Conservation (phyloP, 2,888 invertebrate genomes). For the Conus canariensis region DNA sequence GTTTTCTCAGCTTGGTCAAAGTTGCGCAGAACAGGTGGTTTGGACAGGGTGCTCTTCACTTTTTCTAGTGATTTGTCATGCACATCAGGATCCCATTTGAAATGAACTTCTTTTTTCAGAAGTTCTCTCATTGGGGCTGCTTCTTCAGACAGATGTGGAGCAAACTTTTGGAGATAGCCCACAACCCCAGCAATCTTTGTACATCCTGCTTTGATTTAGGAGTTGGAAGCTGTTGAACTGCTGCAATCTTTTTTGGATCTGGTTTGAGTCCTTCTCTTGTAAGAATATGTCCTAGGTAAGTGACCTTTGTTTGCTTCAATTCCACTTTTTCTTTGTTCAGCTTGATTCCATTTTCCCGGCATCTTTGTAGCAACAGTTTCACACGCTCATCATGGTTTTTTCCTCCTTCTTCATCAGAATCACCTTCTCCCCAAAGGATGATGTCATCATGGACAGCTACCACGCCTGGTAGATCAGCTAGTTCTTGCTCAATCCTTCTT, state of each 20-base stretch:
- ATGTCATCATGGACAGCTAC: too few relatives aligned
- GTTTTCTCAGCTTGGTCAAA: background rate
- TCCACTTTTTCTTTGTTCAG: background rate
- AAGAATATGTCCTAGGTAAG: background rate
- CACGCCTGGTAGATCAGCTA: too few relatives aligned
- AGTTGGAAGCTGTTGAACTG: background rate
- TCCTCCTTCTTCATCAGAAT: too few relatives aligned
- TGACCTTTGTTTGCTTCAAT: background rate
- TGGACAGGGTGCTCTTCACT: background rate
- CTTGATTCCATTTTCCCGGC: too few relatives aligned
- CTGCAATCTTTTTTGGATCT: background rate
- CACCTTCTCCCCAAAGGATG: too few relatives aligned
- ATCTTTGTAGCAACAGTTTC: too few relatives aligned
- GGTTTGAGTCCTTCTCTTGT: background rate
- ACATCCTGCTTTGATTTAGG: background rate
- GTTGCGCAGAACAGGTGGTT: background rate
- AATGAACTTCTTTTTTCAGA: background rate
- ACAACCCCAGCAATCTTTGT: background rate
- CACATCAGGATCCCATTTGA: conserved; percentile 17
- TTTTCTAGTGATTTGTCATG: background rate
- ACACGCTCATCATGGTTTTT: too few relatives aligned
- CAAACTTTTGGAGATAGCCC: background rate
- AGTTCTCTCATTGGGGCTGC: conserved; percentile 23
- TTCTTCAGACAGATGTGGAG: background rate
- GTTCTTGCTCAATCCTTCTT: too few relatives aligned